These are phyloP conservation scores for Mus spretus DNA, from an alignment of 2,797 vertebrate genomes.

Conservation along the genomic window DNA sequence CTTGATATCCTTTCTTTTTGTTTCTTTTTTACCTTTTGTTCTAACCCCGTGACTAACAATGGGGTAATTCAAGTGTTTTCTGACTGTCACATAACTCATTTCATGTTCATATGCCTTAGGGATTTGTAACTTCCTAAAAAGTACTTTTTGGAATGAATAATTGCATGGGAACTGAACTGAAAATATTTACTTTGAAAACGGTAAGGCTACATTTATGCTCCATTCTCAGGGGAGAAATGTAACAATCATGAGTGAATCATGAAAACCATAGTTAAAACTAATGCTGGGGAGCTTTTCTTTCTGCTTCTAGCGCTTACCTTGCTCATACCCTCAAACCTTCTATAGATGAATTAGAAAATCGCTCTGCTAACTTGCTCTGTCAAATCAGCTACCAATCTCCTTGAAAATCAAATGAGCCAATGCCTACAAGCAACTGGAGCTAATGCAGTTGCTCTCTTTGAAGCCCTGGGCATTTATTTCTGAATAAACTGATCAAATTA, in stretches of 20 bases:
- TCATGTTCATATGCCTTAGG: constrained; percentile 34
- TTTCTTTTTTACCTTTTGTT: constrained; percentile 2
- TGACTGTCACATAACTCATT: constrained; percentile 47
- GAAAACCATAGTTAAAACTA: constrained; percentile 63
- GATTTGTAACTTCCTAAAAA: constrained; percentile 58
- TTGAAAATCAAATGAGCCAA: constrained; percentile 87
- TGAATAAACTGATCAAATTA: constrained; percentile 88
- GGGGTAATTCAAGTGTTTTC: constrained; percentile 32
- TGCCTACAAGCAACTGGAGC: constrained; percentile 86
- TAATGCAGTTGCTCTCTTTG: constrained; percentile 89
- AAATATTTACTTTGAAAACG: constrained; percentile 64
- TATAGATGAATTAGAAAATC: constrained; percentile 69
- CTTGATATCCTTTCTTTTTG: background rate
- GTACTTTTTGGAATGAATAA: constrained; percentile 44
- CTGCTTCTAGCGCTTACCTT: background rate
- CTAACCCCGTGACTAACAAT: background rate
- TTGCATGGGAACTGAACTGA: constrained; percentile 48
- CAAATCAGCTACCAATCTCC: constrained; percentile 78
- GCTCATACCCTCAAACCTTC: background rate
- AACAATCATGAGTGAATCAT: constrained; percentile 47
- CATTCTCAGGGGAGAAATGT: background rate
- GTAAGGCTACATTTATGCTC: constrained; percentile 61
- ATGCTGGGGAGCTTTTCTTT: constrained; percentile 52
- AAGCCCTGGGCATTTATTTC: constrained; percentile 88
- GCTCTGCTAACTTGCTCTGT: constrained; percentile 62